Conservation (phyloP, 2,797 vertebrate species). For the Sylvia borin region DNA sequence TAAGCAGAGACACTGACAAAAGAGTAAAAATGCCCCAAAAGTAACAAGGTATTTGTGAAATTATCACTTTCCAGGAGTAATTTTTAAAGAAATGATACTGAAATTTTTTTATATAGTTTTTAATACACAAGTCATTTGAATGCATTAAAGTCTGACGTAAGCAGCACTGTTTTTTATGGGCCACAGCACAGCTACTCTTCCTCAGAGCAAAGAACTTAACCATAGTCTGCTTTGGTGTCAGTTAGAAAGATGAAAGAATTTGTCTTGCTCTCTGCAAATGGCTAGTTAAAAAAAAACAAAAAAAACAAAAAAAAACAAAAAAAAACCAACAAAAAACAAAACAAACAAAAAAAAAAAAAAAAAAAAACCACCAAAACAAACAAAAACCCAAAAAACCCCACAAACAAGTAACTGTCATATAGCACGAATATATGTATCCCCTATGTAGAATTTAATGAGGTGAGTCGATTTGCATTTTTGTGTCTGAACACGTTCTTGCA, state of each 20-base stretch:
- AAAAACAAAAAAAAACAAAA: not conserved
- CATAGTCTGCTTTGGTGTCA: not conserved
- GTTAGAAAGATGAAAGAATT: not conserved
- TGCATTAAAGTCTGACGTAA: not conserved
- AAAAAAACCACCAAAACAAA: no score
- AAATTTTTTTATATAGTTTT: not conserved
- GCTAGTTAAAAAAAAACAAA: not conserved
- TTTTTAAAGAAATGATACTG: not conserved
- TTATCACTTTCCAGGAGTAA: not conserved
- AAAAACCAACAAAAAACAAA: not conserved
- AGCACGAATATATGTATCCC: not conserved
- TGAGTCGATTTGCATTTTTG: not conserved
- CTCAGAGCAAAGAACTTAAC: not conserved
- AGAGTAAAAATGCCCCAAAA: not conserved
- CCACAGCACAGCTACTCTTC: not conserved
- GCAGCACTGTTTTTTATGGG: not conserved
- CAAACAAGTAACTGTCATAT: not conserved
- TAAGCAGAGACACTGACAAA: not conserved
- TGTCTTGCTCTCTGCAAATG: not conserved
- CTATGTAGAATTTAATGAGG: not conserved
- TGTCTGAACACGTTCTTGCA: not conserved
- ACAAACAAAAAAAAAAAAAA: no score
- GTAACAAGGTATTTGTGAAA: not conserved
- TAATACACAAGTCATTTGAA: not conserved
- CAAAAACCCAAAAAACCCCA: no score